A percentile compares a stretch with the other conserved stretches of the same genome.
These are phyloP conservation scores for Argyresthia albistria DNA, from an alignment of 2,888 invertebrate species.

Conservation along the genomic window DNA sequence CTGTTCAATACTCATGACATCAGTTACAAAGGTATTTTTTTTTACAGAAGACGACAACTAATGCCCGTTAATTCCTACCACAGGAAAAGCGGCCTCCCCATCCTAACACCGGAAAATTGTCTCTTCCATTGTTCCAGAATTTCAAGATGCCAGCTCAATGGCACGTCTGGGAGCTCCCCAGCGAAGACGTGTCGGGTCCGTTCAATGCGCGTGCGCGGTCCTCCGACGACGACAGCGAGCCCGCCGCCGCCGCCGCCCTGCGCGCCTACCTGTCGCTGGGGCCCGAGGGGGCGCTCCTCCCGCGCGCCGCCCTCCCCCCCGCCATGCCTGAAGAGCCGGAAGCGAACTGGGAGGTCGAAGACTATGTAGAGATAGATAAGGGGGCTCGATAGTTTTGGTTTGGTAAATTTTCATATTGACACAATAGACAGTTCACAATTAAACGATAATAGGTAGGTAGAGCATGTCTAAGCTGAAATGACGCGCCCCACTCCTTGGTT, in stretches of 20 bases:
- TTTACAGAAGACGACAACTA: too few species aligned
- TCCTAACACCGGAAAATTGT: too few species aligned
- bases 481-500: too few species aligned
- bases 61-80: too few species aligned
- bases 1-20: too few species aligned
- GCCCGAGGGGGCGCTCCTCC: slow-evolving; percentile 72
- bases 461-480: too few species aligned
- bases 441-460: too few species aligned
- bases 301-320: slow-evolving; percentile 69
- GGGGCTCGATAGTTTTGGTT: background rate
- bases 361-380: slow-evolving; percentile 75
- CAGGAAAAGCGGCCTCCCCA: too few species aligned
- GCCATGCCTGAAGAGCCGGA: slow-evolving; percentile 63
- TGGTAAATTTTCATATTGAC: background rate
- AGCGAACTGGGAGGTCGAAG: slow-evolving; percentile 76
- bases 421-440: too few species aligned
- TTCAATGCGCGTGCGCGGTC: slow-evolving; percentile 74
- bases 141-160: slow-evolving; percentile 73
- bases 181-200: slow-evolving; percentile 71
- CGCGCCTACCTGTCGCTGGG: slow-evolving; percentile 75
- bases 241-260: slow-evolving; percentile 62
- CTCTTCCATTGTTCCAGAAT: slow-evolving; percentile 37
- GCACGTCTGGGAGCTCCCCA: slow-evolving; percentile 60
- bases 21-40: too few species aligned
- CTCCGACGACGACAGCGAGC: slow-evolving; percentile 50